phyloP scores from a whole-genome alignment of 2,113 vertebrate species.

The Pseudorectes ferrugineus region DNA sequence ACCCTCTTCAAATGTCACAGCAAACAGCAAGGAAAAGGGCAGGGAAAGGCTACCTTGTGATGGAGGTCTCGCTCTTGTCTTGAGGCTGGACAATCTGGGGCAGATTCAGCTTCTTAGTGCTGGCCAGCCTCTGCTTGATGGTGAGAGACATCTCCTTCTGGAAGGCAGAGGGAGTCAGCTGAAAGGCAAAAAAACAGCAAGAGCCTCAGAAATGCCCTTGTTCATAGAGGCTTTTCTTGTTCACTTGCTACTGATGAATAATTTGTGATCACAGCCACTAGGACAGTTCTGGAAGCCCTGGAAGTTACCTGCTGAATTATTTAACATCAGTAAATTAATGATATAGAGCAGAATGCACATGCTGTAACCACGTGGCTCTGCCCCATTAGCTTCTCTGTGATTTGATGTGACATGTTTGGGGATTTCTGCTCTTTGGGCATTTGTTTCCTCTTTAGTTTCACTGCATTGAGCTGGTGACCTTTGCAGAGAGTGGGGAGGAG shows the following conservation, averaged over 20 bases:
- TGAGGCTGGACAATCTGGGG: constrained; percentile 77
- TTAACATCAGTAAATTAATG: constrained; percentile 61
- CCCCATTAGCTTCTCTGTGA: constrained; percentile 21
- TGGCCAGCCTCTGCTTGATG: constrained; percentile 76
- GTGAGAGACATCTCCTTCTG: constrained; percentile 80
- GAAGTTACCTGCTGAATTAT: constrained; percentile 61
- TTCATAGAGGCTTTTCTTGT: constrained; percentile 32
- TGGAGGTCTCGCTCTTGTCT: constrained; percentile 75
- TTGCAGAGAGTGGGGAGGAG: not conserved
- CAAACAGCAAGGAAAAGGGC: not conserved
- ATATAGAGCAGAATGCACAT: constrained; percentile 15
- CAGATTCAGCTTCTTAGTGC: constrained; percentile 54
- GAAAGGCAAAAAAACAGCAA: constrained; percentile 53
- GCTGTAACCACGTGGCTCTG: not conserved
- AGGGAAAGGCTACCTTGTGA: constrained; percentile 79
- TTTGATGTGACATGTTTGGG: constrained; percentile 24
- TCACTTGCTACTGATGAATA: constrained; percentile 34
- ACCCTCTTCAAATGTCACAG: not conserved
- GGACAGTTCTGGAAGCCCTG: constrained; percentile 14
- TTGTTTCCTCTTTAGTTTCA: not conserved
- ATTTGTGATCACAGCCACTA: constrained; percentile 42
- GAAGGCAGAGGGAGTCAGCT: constrained; percentile 86
- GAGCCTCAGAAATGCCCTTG: not conserved
- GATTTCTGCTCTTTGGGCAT: not conserved
- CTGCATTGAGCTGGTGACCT: not conserved